Evolutionary conservation across 64 coral and sea anemone species (phyloP), one percentile per base, ranked within the genome.

Genomic region (Hydrozoanthus tunicans): DNA sequence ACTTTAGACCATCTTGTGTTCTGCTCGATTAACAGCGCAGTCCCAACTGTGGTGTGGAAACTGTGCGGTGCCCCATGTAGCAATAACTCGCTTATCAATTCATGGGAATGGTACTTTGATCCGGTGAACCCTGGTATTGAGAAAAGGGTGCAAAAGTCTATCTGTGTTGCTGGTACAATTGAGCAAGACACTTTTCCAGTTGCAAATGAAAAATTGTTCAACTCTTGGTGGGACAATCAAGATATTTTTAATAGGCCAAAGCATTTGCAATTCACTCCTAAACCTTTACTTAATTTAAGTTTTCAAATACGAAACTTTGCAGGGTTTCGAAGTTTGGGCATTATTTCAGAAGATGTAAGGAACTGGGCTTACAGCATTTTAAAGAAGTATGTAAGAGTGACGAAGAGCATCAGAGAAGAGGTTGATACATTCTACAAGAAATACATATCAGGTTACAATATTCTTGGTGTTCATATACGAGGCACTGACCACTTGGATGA

Each of bases 31-130:
- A 77, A 93, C 86, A 90, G n/a, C 54, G 65, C 86, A 58, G 58
- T 60, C 5, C 92, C 89, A 3, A 93, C 90, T 56, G 83, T 96
- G 9, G 67, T 85, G 64, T 96, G 95, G 95, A 79, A 73, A 54
- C 81, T 64, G 5, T 96, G 95, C 92, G 64, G 90, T 7, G 15
- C 92, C 53, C 71, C 73, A 32, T 96, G 95, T 51, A 79, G 92
- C n/a, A 64, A 56, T 43, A 86, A 91, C 62, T 78, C 80, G 7
- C 66, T 9, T 3, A 73, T 94, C 1, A 94, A 96, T 83, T 91
- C 95, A 6, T 96, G 95, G 95, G 64, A 77, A 6, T 96, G 92
- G 92, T 96, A 93, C 84, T 96, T 96, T 83, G 92, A 96, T 43
- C 92, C 95, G 4, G 69, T 96, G 12, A 94, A 94, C 62, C 55